Percentiles rank a stretch among this genome's conserved stretches.
Evolutionary conservation across 2,888 invertebrate genomes (phyloP).

Genomic region (Argyresthia goedartella): DNA sequence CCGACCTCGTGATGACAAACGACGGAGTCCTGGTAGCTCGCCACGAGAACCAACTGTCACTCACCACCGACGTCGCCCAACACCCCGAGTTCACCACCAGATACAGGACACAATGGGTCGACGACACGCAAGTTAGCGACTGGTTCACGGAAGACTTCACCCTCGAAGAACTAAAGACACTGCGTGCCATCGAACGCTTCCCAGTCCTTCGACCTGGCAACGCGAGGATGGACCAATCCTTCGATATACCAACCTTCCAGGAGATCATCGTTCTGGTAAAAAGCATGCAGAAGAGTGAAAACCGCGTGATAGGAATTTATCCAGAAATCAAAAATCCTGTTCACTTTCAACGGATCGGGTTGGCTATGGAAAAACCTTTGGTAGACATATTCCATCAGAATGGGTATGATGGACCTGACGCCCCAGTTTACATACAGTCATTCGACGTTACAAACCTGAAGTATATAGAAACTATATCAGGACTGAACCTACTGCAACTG

Average conservation of each 20-base stretch:
- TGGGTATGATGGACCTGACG: conserved; percentile 35
- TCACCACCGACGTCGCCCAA: conserved; percentile 42
- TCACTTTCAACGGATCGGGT: conserved; percentile 41
- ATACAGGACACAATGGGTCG: conserved; percentile 38
- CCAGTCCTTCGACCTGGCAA: conserved; percentile 47
- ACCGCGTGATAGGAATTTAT: conserved; percentile 45
- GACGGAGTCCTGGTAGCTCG: conserved; percentile 51
- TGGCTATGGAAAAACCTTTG: conserved; percentile 44
- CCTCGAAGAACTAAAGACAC: conserved; percentile 46
- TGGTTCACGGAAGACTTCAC: conserved; percentile 64
- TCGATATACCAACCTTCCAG: conserved; percentile 47
- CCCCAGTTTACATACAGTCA: conserved; percentile 53
- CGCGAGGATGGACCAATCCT: conserved; percentile 39
- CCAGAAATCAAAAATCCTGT: conserved; percentile 54
- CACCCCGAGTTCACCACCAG: conserved; percentile 45
- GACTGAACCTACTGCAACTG: conserved; percentile 44
- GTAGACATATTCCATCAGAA: conserved; percentile 45
- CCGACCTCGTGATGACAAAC: conserved; percentile 53
- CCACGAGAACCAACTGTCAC: conserved; percentile 51
- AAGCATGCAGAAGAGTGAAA: conserved; percentile 39
- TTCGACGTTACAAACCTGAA: conserved; percentile 55
- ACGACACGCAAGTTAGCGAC: conserved; percentile 33
- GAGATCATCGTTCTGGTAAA: conserved; percentile 54
- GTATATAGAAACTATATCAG: conserved; percentile 41
- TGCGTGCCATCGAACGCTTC: conserved; percentile 49